Percentiles rank a stretch among this genome's conserved stretches.
These are phyloP conservation scores for Andrena bucephala DNA, from an alignment of 2,888 invertebrate species.

Conservation along the genomic window DNA sequence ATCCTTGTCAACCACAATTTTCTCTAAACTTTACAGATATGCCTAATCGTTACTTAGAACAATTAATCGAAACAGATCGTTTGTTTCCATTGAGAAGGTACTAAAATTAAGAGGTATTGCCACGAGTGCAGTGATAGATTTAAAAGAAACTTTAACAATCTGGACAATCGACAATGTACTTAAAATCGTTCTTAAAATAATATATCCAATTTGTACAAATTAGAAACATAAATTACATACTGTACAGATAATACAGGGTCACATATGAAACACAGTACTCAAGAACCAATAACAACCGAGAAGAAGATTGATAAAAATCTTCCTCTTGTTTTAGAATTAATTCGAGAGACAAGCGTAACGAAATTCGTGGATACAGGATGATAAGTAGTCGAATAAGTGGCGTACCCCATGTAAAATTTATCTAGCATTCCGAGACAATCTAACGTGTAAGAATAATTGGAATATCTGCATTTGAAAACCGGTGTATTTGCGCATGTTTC, in stretches of 20 bases:
- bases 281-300: slow-evolving; percentile 19
- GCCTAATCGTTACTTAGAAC: slow-evolving; percentile 66
- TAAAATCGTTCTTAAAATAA: slow-evolving; percentile 59
- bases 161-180: slow-evolving; percentile 53
- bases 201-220: slow-evolving; percentile 70
- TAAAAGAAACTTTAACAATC: slow-evolving; percentile 25
- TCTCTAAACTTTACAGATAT: slow-evolving; percentile 72
- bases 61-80: slow-evolving; percentile 1
- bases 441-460: slow-evolving; percentile 42
- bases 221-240: slow-evolving; percentile 71
- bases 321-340: slow-evolving; percentile 13
- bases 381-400: slow-evolving; percentile 7
- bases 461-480: slow-evolving; percentile 37
- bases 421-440: slow-evolving; percentile 8
- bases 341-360: slow-evolving; percentile 23
- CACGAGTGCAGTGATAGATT: background rate
- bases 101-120: slow-evolving; percentile 1
- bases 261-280: slow-evolving; percentile 24
- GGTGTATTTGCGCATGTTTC: slow-evolving; percentile 5
- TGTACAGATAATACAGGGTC: slow-evolving; percentile 69
- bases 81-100: background rate
- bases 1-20: slow-evolving; percentile 38
- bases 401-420: slow-evolving; percentile 3
- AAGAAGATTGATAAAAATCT: slow-evolving; percentile 28
- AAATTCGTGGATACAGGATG: slow-evolving; percentile 11